Conservation (phyloP, 2,113 vertebrate genomes). For the Spea bombifrons region DNA sequence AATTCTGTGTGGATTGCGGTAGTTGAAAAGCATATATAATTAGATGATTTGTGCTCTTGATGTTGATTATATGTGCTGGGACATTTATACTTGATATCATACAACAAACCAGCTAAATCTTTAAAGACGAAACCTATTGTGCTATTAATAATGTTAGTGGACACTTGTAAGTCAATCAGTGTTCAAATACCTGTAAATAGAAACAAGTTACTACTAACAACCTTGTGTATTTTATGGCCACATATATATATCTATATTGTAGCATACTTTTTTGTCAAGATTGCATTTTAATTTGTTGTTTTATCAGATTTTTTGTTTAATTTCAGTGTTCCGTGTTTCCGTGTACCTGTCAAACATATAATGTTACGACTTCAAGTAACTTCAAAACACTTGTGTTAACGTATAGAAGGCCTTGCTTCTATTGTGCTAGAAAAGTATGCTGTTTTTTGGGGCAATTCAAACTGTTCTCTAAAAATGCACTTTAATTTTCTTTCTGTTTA, state of each 20-base stretch:
- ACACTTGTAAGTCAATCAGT: constrained; percentile 90
- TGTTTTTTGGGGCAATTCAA: too few species aligned
- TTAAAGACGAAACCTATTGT: constrained; percentile 80
- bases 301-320: constrained; percentile 52
- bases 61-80: constrained; percentile 88
- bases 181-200: constrained; percentile 98
- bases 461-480: constrained; percentile 30
- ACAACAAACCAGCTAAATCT: constrained; percentile 76
- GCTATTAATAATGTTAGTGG: constrained; percentile 91
- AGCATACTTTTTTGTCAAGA: constrained; percentile 74
- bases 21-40: constrained; percentile 84
- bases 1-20: constrained; percentile 64
- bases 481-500: constrained; percentile 3
- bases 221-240: constrained; percentile 88
- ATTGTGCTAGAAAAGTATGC: constrained; percentile 45
- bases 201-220: constrained; percentile 88
- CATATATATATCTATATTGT: constrained; percentile 76
- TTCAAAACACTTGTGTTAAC: constrained; percentile 61
- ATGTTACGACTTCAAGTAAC: constrained; percentile 58
- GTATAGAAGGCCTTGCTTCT: constrained; percentile 51
- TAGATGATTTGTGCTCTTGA: constrained; percentile 85
- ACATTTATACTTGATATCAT: constrained; percentile 90
- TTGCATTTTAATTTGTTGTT: constrained; percentile 67
- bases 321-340: constrained; percentile 69
- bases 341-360: constrained; percentile 74